Evolutionary conservation across 2,888 invertebrate species (phyloP), one percentile per base, ranked within the genome.

Genomic region (Dichetophora obliterata): DNA sequence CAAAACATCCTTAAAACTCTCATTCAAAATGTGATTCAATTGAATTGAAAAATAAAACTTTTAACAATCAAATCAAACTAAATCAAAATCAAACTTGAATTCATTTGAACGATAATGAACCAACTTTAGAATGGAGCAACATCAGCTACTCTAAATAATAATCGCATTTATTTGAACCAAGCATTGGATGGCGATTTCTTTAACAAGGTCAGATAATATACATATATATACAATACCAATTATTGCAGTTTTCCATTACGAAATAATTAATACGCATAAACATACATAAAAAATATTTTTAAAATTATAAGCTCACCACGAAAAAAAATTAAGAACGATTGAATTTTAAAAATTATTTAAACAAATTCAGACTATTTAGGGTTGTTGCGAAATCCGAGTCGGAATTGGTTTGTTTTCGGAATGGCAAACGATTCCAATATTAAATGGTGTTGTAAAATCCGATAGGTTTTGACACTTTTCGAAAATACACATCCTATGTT

Each of bases 181-280:
- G 79, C 84, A 76, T 74, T 84, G 82, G 86, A 86, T 83, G 83
- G 82, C 80, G 86, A 86, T 77, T 81, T 84, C 66, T 82, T 86
- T 52, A 81, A 82, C 79, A 85, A 86, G 86, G 86, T 86, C 82
- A 86, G 85, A 82, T 75, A 72, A 68, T 77, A 77, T 48, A 76
- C 76, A 74, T 48, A 76, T 77, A 43, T 14, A 43, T 11, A 43
- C 11, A 43, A 14, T 43, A 43, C 1, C 2, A 43, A 43, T 43
- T 11, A 14, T 43, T 43, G 43, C 43, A 43, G 43, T 43, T 43
- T 43, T 65, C 34, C 50, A 19, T 73, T 61, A 61, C 5, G 43
- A 22, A 48, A 74, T 27, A n/a, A 31, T 50, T 31, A 31, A 5
- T 48, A 48, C 59, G 14, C 16, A 43, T 16, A 54, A 52, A 52